Base-by-base conservation (phyloP, 2,797 vertebrate species). In the Syngnathus acus region DNA sequence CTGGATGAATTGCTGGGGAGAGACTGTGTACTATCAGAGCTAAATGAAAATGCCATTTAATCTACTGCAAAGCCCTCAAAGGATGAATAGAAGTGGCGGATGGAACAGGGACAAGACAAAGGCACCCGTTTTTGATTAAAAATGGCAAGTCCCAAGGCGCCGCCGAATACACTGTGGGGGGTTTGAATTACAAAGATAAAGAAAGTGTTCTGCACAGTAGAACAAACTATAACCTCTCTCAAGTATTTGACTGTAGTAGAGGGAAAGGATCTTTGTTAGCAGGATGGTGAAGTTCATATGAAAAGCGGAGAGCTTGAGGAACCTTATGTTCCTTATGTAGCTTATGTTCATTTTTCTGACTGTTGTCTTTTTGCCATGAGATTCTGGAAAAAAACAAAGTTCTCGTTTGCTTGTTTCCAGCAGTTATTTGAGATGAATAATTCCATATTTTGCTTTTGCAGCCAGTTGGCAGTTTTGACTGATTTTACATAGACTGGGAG, bases 21-120 rank as follows among this genome's bases (percentile, higher is more conserved):
- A 64, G 75, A 69, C 77, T 79, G 62, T 77, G 75, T 80, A 78
- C 76, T 75, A 80, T 76, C 73, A 68, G 68, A 76, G 70, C 78
- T 81, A 77, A 80, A 76, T 82, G 78, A 75, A 84, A 82, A 80
- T 86, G 79, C 84, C 79, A 79, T 78, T 82, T 82, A 80, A 86
- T 86, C 82, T 80, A 68, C 65, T 62, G 76, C 63, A 78, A 82
- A 83, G 69, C 78, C 80, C 77, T 83, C 76, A 65, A 78, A 81
- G 82, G 73, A 76, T 78, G 76, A 79, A 77, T 73, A 62, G 76
- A 76, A 68, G 77, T 71, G 59, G 62, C 64, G 70, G 70, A 77
- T 84, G 73, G 74, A 80, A 76, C 74, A 68, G 68, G 68, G 77
- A 84, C 63, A 71, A 82, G 77, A 82, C 81, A 84, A 84, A 80